A percentile compares a stretch with the other conserved stretches of the same genome.
These are phyloP conservation scores for Sinocyclocheilus grahami DNA, from an alignment of 2,113 vertebrate genomes.

Conservation along the genomic window DNA sequence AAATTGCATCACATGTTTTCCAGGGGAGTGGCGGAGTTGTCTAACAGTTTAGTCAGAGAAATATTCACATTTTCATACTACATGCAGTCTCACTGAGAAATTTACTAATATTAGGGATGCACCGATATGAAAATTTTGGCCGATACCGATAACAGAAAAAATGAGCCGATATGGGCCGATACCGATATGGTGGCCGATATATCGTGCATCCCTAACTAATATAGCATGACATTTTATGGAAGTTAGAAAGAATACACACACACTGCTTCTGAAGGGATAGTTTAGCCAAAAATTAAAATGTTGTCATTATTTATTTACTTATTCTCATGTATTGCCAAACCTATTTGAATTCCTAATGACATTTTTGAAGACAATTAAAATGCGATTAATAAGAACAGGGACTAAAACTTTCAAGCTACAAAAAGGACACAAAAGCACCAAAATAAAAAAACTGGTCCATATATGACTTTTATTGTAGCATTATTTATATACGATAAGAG, in stretches of 20 bases:
- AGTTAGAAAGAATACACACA: background rate
- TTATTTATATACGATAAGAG: too few relatives aligned
- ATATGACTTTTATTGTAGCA: too few relatives aligned
- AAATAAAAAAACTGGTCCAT: background rate
- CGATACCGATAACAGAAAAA: too few relatives aligned
- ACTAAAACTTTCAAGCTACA: background rate
- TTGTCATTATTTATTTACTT: background rate
- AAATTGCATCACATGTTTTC: conserved; percentile 15
- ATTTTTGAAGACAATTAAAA: background rate
- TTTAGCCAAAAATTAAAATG: background rate
- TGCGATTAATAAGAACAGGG: background rate
- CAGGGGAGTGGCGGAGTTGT: conserved; percentile 3
- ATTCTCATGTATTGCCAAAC: background rate
- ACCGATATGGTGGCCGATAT: too few relatives aligned
- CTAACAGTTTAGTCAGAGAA: conserved; percentile 17
- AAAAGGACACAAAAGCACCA: background rate
- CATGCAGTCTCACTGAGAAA: background rate
- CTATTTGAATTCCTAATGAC: background rate
- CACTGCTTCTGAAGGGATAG: background rate
- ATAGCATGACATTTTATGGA: background rate
- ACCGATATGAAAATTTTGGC: too few relatives aligned
- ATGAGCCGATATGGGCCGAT: too few relatives aligned
- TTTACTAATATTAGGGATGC: background rate
- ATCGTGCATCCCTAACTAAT: too few relatives aligned
- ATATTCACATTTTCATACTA: background rate